Conservation (phyloP, 2,888 invertebrate genomes). For the Caenorhabditis drosophilae region DNA sequence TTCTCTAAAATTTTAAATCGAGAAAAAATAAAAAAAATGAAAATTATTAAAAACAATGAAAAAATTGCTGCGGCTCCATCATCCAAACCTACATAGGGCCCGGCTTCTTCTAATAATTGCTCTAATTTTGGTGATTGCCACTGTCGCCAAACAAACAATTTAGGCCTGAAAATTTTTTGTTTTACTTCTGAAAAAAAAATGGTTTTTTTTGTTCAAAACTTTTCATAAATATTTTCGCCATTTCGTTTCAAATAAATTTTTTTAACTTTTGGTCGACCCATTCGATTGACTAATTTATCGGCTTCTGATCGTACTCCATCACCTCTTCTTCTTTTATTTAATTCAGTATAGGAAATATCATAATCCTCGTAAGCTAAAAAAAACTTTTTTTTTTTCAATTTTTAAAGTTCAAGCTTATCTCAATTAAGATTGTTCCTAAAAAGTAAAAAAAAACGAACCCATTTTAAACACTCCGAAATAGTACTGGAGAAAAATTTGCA, state of each 20-base stretch:
- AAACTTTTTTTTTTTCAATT: no score
- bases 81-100: constrained; percentile 48
- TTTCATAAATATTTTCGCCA: constrained; percentile 45
- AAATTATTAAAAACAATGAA: constrained; percentile 12
- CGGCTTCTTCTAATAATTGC: constrained; percentile 52
- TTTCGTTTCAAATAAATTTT: constrained; percentile 52
- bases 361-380: no score
- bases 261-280: constrained; percentile 45
- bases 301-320: constrained; percentile 48
- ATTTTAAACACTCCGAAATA: no score
- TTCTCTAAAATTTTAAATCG: constrained; percentile 29
- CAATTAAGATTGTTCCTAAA: no score
- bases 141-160: constrained; percentile 56
- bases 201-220: no score
- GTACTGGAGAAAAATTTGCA: neutral
- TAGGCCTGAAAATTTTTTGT: constrained; percentile 41
- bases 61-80: constrained; percentile 40
- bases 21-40: neutral
- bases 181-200: neutral
- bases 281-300: constrained; percentile 43
- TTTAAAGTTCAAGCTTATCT: no score
- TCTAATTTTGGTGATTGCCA: constrained; percentile 50
- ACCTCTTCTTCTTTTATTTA: constrained; percentile 55
- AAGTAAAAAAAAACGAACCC: no score
- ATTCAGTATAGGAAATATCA: constrained; percentile 57